These are phyloP conservation scores for Poecilia gillii DNA, from an alignment of 2,797 vertebrate species.

Conservation along the genomic window DNA sequence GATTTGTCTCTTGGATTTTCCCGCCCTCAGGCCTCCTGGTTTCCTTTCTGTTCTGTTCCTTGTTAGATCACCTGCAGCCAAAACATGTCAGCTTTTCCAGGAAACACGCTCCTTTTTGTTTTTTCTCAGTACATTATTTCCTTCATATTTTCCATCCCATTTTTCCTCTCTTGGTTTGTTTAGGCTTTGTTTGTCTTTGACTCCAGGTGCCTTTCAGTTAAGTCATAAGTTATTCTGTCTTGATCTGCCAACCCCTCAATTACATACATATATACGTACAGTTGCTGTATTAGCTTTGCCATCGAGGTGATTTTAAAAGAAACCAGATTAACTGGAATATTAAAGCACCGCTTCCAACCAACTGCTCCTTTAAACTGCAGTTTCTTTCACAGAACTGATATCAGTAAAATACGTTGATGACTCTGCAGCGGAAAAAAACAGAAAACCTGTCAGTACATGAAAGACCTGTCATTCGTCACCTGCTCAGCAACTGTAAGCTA, in stretches of 20 bases:
- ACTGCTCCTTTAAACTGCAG: neutral
- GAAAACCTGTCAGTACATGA: neutral
- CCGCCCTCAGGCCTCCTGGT: neutral
- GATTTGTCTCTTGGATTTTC: neutral
- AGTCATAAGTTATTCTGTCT: neutral
- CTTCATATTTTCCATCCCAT: neutral
- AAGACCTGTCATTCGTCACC: neutral
- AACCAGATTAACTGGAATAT: neutral
- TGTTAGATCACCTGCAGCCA: neutral
- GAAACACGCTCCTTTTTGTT: neutral
- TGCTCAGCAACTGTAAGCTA: neutral
- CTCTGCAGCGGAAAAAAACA: neutral
- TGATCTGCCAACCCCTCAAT: neutral
- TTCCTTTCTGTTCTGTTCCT: neutral
- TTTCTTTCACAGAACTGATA: neutral
- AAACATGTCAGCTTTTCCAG: neutral
- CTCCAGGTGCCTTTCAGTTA: neutral
- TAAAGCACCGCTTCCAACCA: neutral
- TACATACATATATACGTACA: neutral
- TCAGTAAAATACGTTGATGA: neutral
- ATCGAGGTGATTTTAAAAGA: neutral
- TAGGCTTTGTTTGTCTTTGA: neutral
- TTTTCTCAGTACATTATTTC: neutral
- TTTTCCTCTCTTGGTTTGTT: neutral
- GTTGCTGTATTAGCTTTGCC: neutral